Evolutionary conservation across 2,888 invertebrate species (phyloP).

Genomic region (Morpho achilles): DNA sequence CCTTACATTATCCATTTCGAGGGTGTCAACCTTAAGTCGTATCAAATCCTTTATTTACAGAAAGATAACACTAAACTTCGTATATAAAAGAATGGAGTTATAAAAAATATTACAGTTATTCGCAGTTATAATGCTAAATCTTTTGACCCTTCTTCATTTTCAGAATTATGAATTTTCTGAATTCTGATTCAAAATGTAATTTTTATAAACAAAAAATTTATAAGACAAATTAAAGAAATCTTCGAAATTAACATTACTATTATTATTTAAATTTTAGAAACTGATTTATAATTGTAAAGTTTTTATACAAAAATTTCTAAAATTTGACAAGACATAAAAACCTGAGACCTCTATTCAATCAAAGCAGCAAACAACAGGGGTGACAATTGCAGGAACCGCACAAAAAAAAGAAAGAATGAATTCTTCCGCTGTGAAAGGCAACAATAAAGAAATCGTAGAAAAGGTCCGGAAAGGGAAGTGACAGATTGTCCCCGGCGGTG

Average conservation of each 20-base stretch:
- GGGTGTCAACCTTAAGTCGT: too few species aligned
- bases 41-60: too few species aligned
- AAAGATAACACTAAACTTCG: too few species aligned
- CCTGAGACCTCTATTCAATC: constrained; percentile 66
- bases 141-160: too few species aligned
- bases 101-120: too few species aligned
- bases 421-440: constrained; percentile 69
- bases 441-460: constrained; percentile 67
- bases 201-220: neutral
- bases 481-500: constrained; percentile 75
- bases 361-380: constrained; percentile 72
- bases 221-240: neutral
- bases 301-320: too few species aligned
- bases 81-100: too few species aligned
- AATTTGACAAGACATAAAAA: constrained; percentile 6
- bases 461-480: constrained; percentile 74
- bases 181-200: neutral
- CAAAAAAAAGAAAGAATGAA: constrained; percentile 56
- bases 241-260: too few species aligned
- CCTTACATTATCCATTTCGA: too few species aligned
- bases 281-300: too few species aligned
- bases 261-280: too few species aligned
- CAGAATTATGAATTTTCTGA: neutral
- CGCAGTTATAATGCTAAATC: too few species aligned
- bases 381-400: constrained; percentile 72